phyloP scores from a whole-genome alignment of 2,888 invertebrate genomes.

The Dynastes grantii region DNA sequence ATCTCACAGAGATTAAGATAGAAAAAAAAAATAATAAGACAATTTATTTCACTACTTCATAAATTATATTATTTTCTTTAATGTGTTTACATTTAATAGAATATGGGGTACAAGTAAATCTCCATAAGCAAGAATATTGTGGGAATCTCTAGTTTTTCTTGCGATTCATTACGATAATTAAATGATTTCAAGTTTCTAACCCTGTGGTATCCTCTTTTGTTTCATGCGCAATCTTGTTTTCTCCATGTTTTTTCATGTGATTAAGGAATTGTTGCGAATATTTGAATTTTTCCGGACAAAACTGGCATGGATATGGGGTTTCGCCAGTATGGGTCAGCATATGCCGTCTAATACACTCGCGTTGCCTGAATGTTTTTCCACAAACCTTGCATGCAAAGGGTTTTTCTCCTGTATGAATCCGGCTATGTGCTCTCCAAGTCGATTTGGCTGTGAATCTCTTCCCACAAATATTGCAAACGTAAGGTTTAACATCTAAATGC shows the following conservation, averaged over 20 bases:
- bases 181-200: too few species aligned
- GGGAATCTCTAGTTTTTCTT: too few species aligned
- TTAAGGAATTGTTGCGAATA: conserved; percentile 12
- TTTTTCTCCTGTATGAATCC: conserved; percentile 12
- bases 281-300: conserved; percentile 14
- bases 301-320: conserved; percentile 7
- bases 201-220: background rate
- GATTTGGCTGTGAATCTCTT: background rate
- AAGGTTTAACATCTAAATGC: conserved; percentile 12
- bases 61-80: too few species aligned
- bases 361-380: conserved; percentile 28
- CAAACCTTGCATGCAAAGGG: conserved; percentile 24
- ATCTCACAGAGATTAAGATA: too few species aligned
- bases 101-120: too few species aligned
- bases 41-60: too few species aligned
- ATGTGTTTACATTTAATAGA: too few species aligned
- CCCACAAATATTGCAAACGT: conserved; percentile 13
- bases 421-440: background rate
- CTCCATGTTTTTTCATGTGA: background rate
- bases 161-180: too few species aligned
- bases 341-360: background rate
- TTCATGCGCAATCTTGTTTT: background rate
- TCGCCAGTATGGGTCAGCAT: conserved; percentile 25
- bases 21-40: too few species aligned
- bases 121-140: too few species aligned